Evolutionary conservation across 2,797 vertebrate genomes (phyloP), one percentile per base, ranked within the genome.

Genomic region (Enteromius treurensis): DNA sequence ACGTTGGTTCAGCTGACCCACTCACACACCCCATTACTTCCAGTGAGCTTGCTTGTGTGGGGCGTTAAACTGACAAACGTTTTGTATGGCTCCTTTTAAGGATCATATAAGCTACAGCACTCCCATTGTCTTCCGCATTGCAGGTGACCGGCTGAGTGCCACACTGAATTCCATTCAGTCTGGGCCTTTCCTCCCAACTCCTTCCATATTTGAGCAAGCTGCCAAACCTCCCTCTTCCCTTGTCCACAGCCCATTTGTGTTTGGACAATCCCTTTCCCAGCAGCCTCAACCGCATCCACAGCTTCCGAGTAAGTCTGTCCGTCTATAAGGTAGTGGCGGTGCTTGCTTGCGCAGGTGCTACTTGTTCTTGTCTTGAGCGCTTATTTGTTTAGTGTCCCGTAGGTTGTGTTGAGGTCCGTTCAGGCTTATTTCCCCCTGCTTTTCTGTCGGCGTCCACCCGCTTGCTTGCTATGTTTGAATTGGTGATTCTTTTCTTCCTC

Each of bases 161-260:
- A 96, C 97, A 97, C 96, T 99, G 98, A 99, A 98, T 98, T 95
- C 97, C 95, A 96, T 98, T 99, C 98, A 99, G 96, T 98, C 97
- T 96, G 97, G 97, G 96, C 97, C 98, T 94, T 97, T 96, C 96
- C 96, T 97, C 96, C 96, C 97, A 97, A 96, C 96, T 95, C 95
- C 96, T 96, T 97, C 97, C 96, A 95, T 97, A 95, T 98, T 98
- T 97, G 97, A 99, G 95, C 97, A 98, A 98, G 97, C 97, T 95
- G 96, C 97, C 97, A 98, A 99, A 96, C 95, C 97, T 99, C 97
- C 97, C 95, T 96, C 96, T 95, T 98, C 97, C 97, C 97, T 97
- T 97, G 96, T 97, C 96, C 97, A 98, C 96, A 98, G 98, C 93
- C 97, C 98, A 97, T 99, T 99, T 99, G 98, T 99, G 97, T 99